Percentiles rank a stretch among this genome's conserved stretches.
phyloP scores from a whole-genome alignment of 2,797 vertebrate species.

The Tenualosa ilisha region DNA sequence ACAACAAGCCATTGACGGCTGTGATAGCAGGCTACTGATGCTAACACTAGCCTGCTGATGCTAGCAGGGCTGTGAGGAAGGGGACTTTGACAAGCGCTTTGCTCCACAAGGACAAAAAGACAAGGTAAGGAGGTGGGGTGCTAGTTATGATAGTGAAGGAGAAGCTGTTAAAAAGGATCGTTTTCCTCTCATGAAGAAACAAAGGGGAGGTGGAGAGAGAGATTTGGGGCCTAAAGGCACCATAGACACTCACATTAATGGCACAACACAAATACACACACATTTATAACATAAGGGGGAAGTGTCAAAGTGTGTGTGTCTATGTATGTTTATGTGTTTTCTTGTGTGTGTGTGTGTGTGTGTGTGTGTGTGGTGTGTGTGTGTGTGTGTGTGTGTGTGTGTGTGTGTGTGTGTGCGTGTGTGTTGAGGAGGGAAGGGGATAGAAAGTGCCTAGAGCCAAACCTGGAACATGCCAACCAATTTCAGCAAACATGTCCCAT shows the following conservation, averaged over 20 bases:
- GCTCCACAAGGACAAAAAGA: background rate
- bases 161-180: constrained; percentile 25
- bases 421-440: constrained; percentile 26
- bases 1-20: background rate
- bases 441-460: constrained; percentile 34
- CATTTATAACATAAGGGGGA: background rate
- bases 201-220: constrained; percentile 12
- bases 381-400: background rate
- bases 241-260: background rate
- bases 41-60: background rate
- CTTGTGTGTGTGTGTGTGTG: background rate
- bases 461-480: constrained; percentile 32
- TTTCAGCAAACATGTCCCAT: constrained; percentile 13
- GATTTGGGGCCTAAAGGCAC: background rate
- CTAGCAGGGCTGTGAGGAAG: background rate
- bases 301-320: background rate
- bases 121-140: background rate
- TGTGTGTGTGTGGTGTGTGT: background rate
- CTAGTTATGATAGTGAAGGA: constrained; percentile 1
- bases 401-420: background rate
- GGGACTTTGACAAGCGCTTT: background rate
- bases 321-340: background rate
- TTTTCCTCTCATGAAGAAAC: background rate
- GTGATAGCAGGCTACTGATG: background rate
- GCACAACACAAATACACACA: background rate